Evolutionary conservation across 2,888 invertebrate species (phyloP).

Genomic region (Trichogramma dendrolimi): DNA sequence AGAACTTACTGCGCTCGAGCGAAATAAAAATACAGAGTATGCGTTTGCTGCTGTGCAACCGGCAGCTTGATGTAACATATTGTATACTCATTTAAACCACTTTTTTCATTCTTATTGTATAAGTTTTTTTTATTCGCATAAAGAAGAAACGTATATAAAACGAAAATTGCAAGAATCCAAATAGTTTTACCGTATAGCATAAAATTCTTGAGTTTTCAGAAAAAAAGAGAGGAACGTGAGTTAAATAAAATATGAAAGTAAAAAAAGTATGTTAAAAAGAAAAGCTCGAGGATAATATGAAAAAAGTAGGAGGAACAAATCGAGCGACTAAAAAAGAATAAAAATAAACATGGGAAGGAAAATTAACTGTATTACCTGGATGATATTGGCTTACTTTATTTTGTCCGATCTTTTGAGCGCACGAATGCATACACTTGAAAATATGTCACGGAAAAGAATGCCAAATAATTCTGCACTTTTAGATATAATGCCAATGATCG

Average conservation of each 20-base stretch:
- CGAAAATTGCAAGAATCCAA: too few relatives aligned
- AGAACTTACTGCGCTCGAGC: too few relatives aligned
- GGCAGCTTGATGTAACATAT: too few relatives aligned
- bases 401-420: conserved; percentile 13
- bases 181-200: too few relatives aligned
- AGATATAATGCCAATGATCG: background rate
- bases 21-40: too few relatives aligned
- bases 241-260: background rate
- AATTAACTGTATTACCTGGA: conserved; percentile 32
- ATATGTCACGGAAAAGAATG: conserved; percentile 23
- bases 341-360: conserved; percentile 15
- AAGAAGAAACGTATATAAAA: too few relatives aligned
- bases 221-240: background rate
- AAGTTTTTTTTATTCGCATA: too few relatives aligned
- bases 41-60: too few relatives aligned
- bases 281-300: background rate
- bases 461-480: conserved; percentile 32
- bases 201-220: too few relatives aligned
- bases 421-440: conserved; percentile 20
- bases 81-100: too few relatives aligned
- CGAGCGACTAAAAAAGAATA: conserved; percentile 19
- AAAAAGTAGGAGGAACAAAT: conserved; percentile 19
- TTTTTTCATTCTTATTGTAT: too few relatives aligned
- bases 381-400: conserved; percentile 29
- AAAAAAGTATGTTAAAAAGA: conserved; percentile 3